Evolutionary conservation across 2,113 vertebrate species (phyloP).

Genomic region (Xyliphius kryptos): DNA sequence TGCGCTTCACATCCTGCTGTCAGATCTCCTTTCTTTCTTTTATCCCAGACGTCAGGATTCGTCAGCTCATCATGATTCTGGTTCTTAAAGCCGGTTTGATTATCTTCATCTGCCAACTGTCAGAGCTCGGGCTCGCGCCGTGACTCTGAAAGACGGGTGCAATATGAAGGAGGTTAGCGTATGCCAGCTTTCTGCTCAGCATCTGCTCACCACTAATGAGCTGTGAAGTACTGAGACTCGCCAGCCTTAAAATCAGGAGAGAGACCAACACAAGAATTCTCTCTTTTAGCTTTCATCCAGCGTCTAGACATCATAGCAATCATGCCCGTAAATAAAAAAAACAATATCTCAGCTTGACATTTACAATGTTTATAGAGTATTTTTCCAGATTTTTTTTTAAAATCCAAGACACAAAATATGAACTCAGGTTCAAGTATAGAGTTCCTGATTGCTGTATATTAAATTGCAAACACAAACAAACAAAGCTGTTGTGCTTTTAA

Average conservation of each 20-base stretch:
- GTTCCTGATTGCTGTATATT: too few relatives aligned
- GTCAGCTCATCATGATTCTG: constrained; percentile 39
- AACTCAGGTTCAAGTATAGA: too few relatives aligned
- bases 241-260: constrained; percentile 29
- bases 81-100: constrained; percentile 39
- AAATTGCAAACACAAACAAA: too few relatives aligned
- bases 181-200: constrained; percentile 46
- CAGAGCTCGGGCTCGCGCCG: constrained; percentile 31
- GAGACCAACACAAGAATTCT: constrained; percentile 7
- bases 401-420: too few relatives aligned
- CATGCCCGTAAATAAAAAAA: too few relatives aligned
- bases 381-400: too few relatives aligned
- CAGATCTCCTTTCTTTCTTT: constrained; percentile 37
- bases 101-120: constrained; percentile 48
- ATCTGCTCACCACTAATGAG: constrained; percentile 48
- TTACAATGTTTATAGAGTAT: too few relatives aligned
- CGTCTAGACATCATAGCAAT: too few relatives aligned
- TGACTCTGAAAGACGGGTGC: constrained; percentile 38
- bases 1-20: constrained; percentile 28
- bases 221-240: constrained; percentile 42
- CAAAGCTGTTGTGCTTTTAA: too few relatives aligned
- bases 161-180: constrained; percentile 44
- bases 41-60: constrained; percentile 41
- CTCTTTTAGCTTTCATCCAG: constrained; percentile 12
- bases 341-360: too few relatives aligned